These are phyloP conservation scores for Lasius fuliginosus DNA, from an alignment of 2,888 invertebrate genomes.

Conservation along the genomic window DNA sequence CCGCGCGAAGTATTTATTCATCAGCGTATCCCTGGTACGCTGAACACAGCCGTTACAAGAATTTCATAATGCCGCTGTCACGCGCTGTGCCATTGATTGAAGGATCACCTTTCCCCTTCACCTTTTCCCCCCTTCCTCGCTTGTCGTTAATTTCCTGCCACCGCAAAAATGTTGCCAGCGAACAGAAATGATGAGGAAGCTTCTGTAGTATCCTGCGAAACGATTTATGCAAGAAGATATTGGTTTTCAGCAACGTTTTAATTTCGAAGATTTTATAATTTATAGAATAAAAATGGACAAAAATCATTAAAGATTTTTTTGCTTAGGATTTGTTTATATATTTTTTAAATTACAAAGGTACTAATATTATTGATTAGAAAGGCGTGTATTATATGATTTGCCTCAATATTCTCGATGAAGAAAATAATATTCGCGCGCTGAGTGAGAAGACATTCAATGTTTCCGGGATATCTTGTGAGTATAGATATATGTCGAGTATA, in stretches of 20 bases:
- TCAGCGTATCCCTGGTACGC: constrained; percentile 70
- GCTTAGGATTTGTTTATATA: neutral
- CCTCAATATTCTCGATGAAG: neutral
- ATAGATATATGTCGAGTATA: neutral
- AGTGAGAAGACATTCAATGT: neutral
- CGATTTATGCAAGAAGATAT: neutral
- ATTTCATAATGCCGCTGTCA: constrained; percentile 77
- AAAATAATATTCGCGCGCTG: neutral
- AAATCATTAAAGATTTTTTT: neutral
- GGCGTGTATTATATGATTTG: neutral
- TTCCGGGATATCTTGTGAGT: neutral
- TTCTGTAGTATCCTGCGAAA: neutral
- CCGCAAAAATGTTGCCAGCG: constrained; percentile 65
- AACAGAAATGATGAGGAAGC: constrained; percentile 1
- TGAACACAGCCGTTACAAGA: constrained; percentile 71
- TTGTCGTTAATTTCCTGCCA: constrained; percentile 10
- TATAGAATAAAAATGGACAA: neutral
- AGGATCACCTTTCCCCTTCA: constrained; percentile 32
- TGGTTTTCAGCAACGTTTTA: neutral
- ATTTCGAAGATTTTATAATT: neutral
- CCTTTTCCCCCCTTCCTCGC: neutral
- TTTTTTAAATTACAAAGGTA: neutral
- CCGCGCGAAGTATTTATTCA: constrained; percentile 76
- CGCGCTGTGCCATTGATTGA: constrained; percentile 71
- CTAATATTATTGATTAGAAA: neutral